A percentile compares a stretch with the other conserved stretches of the same genome.
Conservation (phyloP, 2,888 invertebrate species). For the Orthosia gothica region DNA sequence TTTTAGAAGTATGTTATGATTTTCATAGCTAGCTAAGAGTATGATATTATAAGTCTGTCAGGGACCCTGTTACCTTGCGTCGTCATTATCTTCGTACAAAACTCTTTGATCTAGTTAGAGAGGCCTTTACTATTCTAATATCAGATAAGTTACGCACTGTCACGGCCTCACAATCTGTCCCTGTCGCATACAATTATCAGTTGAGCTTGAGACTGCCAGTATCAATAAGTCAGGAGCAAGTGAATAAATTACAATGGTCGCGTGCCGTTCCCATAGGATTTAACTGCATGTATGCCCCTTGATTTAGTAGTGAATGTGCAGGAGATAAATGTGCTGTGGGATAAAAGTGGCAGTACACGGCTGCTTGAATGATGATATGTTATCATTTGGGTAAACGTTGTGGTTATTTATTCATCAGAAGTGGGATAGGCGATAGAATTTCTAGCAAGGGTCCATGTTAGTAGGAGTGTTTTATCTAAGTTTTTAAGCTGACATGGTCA, state of each 20-base stretch:
- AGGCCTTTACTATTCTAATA: constrained; percentile 14
- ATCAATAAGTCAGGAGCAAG: constrained; percentile 58
- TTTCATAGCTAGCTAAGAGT: background rate
- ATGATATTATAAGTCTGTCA: background rate
- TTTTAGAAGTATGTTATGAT: background rate
- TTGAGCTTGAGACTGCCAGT: constrained; percentile 26
- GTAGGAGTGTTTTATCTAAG: no score
- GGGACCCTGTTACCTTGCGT: background rate
- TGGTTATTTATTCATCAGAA: constrained; percentile 47
- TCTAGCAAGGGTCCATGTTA: background rate
- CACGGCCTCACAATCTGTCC: constrained; percentile 39
- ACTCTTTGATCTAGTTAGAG: constrained; percentile 20
- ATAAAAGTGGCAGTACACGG: constrained; percentile 27
- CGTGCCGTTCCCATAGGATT: constrained; percentile 45
- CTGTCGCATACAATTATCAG: constrained; percentile 54
- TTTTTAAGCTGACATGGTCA: no score
- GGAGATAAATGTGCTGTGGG: constrained; percentile 48
- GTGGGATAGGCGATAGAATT: background rate
- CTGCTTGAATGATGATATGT: constrained; percentile 34
- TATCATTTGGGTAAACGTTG: constrained; percentile 32
- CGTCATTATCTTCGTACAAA: background rate
- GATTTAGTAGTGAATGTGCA: constrained; percentile 58
- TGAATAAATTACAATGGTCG: constrained; percentile 58
- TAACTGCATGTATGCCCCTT: constrained; percentile 43
- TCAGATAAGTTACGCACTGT: constrained; percentile 26